Conservation (phyloP, 2,113 vertebrate species). For the Gallinago jamesoni region DNA sequence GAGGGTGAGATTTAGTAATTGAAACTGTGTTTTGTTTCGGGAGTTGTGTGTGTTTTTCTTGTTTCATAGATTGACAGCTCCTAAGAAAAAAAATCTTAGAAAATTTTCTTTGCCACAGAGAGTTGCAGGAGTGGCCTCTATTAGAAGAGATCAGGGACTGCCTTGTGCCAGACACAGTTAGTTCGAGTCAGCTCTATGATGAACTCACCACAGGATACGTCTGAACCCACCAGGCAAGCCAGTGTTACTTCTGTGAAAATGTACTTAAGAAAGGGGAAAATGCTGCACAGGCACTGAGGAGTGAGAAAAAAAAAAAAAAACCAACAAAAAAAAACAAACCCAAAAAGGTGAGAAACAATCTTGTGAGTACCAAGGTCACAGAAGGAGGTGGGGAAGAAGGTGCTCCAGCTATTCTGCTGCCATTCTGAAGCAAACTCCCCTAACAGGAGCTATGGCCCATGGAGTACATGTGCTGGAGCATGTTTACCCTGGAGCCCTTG, state of each 20-base stretch:
- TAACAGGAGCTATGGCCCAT: background rate
- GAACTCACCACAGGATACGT: background rate
- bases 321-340: background rate
- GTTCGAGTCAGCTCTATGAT: background rate
- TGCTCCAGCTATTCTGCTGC: background rate
- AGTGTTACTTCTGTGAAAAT: background rate
- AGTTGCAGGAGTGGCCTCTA: background rate
- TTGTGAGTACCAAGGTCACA: background rate
- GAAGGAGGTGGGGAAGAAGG: background rate
- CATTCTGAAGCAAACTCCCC: accelerated
- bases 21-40: background rate
- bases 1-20: background rate
- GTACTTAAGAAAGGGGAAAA: background rate
- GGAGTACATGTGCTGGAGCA: background rate
- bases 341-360: background rate
- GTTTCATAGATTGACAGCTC: background rate
- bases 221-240: background rate
- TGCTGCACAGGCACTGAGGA: background rate
- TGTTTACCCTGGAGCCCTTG: background rate
- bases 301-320: background rate
- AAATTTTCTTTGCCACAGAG: background rate
- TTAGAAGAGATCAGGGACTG: background rate
- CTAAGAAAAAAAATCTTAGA: background rate
- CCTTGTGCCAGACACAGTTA: background rate
- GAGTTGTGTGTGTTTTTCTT: background rate